Conservation (phyloP, 2,888 invertebrate species). For the Sympetrum striolatum region DNA sequence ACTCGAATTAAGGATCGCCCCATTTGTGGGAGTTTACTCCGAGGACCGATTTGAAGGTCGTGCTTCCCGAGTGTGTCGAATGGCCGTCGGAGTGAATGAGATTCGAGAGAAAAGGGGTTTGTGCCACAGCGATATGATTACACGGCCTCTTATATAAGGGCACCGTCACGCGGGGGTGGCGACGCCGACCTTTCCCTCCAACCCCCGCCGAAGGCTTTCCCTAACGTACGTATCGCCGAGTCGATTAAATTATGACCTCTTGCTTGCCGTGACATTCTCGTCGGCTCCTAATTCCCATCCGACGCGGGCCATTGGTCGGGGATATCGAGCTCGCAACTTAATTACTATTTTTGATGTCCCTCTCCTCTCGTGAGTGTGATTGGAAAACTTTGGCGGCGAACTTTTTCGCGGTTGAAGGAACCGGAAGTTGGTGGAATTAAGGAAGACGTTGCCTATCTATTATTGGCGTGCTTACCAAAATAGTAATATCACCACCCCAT, state of each 20-base stretch:
- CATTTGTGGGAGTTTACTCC: background rate
- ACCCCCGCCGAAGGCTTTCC: background rate
- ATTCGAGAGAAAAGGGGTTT: background rate
- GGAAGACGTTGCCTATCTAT: no score
- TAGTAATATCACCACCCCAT: no score
- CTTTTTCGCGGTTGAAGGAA: no score
- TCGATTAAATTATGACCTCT: slow-evolving; percentile 29
- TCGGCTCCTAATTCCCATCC: background rate
- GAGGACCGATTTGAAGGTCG: background rate
- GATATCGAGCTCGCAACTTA: background rate
- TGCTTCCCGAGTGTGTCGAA: background rate
- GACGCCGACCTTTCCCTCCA: background rate
- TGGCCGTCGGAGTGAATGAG: background rate
- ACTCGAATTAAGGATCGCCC: no score
- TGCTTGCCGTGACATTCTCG: slow-evolving; percentile 11
- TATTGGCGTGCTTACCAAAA: no score
- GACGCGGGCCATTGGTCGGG: background rate
- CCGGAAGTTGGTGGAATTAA: no score
- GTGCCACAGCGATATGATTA: background rate
- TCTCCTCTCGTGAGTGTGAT: no score
- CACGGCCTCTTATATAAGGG: background rate
- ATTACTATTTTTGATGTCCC: background rate
- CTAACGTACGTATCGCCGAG: background rate
- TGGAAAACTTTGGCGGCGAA: no score
- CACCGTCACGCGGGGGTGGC: slow-evolving; percentile 24